Percentiles rank a stretch among this genome's conserved stretches.
These are phyloP conservation scores for Pseudococcus jackbeardsleyi DNA, from an alignment of 2,888 invertebrate species.

Conservation along the genomic window DNA sequence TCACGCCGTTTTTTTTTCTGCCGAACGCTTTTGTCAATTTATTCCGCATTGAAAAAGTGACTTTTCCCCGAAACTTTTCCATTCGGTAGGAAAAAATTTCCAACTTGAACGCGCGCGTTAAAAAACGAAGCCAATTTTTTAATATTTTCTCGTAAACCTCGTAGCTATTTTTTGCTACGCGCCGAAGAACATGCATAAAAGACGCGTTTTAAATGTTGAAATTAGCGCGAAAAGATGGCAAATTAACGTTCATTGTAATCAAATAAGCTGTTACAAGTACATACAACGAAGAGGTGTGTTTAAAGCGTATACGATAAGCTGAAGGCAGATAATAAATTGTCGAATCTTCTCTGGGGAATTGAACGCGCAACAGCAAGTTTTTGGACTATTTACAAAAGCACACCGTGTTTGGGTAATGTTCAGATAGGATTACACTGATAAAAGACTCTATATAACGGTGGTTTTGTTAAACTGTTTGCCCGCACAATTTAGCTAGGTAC, in stretches of 20 bases:
- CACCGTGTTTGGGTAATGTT: slow-evolving; percentile 43
- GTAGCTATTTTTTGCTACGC: neutral
- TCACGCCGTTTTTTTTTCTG: neutral
- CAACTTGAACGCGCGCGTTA: neutral
- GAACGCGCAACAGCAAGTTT: slow-evolving; percentile 54
- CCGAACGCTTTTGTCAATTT: slow-evolving; percentile 31
- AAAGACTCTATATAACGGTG: slow-evolving; percentile 38
- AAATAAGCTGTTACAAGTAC: slow-evolving; percentile 42
- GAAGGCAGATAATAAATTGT: slow-evolving; percentile 49
- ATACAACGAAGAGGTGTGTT: slow-evolving; percentile 41
- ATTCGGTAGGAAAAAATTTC: neutral
- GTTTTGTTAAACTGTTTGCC: slow-evolving; percentile 39
- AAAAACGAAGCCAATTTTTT: slow-evolving; percentile 17
- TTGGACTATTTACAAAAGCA: slow-evolving; percentile 54
- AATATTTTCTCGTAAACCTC: neutral
- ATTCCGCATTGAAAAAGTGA: slow-evolving; percentile 11
- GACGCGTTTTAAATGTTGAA: slow-evolving; percentile 20
- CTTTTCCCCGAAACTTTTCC: neutral
- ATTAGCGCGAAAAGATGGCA: slow-evolving; percentile 23
- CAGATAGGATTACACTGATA: slow-evolving; percentile 47
- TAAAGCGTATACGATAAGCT: slow-evolving; percentile 35
- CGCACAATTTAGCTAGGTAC: slow-evolving; percentile 1
- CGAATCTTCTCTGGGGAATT: slow-evolving; percentile 50
- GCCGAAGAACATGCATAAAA: neutral
- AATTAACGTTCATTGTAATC: slow-evolving; percentile 27